Conservation (phyloP, 2,888 invertebrate genomes). For the Archaeoteleia sp. region DNA sequence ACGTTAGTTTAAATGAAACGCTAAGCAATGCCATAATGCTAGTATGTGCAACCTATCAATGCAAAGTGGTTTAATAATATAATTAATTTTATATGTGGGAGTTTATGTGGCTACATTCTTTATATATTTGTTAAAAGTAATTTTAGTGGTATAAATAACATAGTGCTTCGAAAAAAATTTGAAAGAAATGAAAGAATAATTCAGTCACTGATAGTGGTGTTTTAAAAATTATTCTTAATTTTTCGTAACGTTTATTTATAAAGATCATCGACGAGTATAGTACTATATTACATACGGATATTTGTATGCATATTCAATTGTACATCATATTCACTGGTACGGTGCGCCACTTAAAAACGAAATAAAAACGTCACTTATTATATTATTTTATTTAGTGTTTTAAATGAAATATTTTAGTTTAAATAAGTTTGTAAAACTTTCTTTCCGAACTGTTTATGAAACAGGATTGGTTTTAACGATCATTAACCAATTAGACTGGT, state of each 20-base stretch:
- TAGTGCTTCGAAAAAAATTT: slow-evolving; percentile 30
- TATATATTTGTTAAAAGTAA: slow-evolving; percentile 42
- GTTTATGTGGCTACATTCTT: slow-evolving; percentile 49
- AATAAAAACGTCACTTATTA: background rate
- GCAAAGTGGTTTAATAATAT: slow-evolving; percentile 70
- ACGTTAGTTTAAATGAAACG: slow-evolving; percentile 33
- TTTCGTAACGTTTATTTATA: slow-evolving; percentile 20
- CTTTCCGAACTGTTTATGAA: background rate
- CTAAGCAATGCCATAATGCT: slow-evolving; percentile 66
- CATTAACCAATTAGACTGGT: too few species aligned
- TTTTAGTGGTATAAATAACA: slow-evolving; percentile 32
- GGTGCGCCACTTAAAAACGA: too few species aligned
- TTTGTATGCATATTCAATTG: slow-evolving; percentile 13
- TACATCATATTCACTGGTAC: slow-evolving; percentile 10
- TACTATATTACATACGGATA: slow-evolving; percentile 11
- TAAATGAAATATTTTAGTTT: background rate
- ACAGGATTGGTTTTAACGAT: too few species aligned
- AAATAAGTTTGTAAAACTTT: background rate
- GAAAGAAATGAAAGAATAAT: slow-evolving; percentile 13
- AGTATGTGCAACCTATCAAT: slow-evolving; percentile 73
- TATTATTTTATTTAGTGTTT: slow-evolving; percentile 9
- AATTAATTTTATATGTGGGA: slow-evolving; percentile 63
- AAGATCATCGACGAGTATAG: background rate
- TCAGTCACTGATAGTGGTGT: too few species aligned
- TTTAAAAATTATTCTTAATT: too few species aligned